Base-by-base conservation (phyloP, 2,888 invertebrate genomes). In the Drosophila acutilabella region DNA sequence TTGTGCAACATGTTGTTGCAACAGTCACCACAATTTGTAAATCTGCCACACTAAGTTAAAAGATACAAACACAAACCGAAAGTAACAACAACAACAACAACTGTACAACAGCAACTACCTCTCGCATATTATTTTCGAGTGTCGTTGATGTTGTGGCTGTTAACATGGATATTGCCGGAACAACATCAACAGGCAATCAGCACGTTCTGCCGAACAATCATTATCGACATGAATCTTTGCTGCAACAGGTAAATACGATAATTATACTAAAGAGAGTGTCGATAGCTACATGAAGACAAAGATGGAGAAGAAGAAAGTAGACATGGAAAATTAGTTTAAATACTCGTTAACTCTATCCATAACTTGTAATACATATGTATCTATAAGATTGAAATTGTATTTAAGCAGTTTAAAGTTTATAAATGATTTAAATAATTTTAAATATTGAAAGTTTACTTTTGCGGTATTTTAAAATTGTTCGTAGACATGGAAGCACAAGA, bases 121-220 rank as follows among this genome's bases (percentile, higher is more conserved):
- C 74, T 30, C 45, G 36, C 65, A 52, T 54, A 74, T 47, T 52
- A 51, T 62, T 64, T 71, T 70, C 18, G 71, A 48, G 65, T 59
- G 56, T 48, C 50, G 52, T 64, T 38, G 58, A 38, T 62, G 51
- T 47, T 60, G 64, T 40, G 64, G 51, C 47, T 58, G 59, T 44
- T 44, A 91, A 86, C 76, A 92, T 92, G 92, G 92, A 92, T 91
- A 90, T 91, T 74, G 90, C 90, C 73, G 91, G 91, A 74, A 79
- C 87, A 74, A 79, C 87, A 64, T 81, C 86, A 67, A 71, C 87
- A 59, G 87, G 88, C 82, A 92, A 91, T 89, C 91, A 91, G 81
- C 89, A 91, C 81, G 90, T 90, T 77, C 89, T 92, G 84, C 92
- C 92, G 68, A 92, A 92, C 84, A 92, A 92, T 90, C 92, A 92